Evolutionary conservation across 2,797 vertebrate species (phyloP), one percentile per base, ranked within the genome.

Genomic region (Malacoraja senta): DNA sequence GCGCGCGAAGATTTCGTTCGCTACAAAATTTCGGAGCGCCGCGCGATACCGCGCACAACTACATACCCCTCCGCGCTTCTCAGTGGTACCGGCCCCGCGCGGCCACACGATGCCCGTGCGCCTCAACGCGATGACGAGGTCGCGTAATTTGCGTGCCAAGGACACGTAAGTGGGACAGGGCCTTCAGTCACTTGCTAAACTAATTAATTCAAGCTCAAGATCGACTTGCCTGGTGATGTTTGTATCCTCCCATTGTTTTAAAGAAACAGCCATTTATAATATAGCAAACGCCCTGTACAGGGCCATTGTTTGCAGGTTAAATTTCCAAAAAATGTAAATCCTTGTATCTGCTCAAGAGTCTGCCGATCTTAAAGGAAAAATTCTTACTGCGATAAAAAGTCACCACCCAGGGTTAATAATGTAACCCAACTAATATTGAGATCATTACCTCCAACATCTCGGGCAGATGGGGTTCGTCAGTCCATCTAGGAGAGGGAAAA

Each of bases 211-310:
- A 65, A 88, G 21, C 84, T 68, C 84, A 63, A 8, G 9, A 65
- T 35, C 10, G 53, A 53, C 21, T 92, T 19, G 15, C 90, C 72
- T 13, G 15, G 21, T 26, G 24, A 76, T 74, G 8, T 76, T 7
- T 53, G 29, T 26, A 74, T 8, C 19, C 71, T 92, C 71, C 81
- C 90, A 88, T 88, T 88, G 84, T 88, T 65, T 21, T 88, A n/a
- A 88, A 1, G 32, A 63, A 32, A 88, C 24, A n/a, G 32, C 19
- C 8, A 74, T 44, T 24, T 72, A 0, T 74, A 29, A 92, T 19
- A 53, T 74, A 72, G 21, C n/a, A 74, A 38, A 92, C 71, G 53
- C 58, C 35, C 71, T 76, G 35, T 32, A 0, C n/a, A 68, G 44
- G 19, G 10, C 74, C 68, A 74, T 1, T 91, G 68, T 44, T 91